Evolutionary conservation across 1,140 invertebrate species (phyloP), one percentile per base, ranked within the genome.

Genomic region (Agrypnia vestita): DNA sequence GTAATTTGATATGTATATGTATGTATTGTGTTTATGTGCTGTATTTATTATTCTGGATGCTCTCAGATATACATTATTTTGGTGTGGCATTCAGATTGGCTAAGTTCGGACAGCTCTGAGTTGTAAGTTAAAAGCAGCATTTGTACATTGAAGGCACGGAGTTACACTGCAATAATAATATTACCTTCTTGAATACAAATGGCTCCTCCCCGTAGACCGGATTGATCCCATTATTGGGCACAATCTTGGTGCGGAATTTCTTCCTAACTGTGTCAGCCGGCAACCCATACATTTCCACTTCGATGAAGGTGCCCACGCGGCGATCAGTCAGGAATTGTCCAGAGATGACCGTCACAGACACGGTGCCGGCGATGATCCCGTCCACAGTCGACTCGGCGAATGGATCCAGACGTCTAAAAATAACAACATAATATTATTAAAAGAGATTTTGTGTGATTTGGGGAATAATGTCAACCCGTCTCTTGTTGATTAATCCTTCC

Each of bases 311-410:
- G 17, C 97, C 97, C 15, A 97, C 95, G 82, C 97, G 93, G 87
- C 97, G 98, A 84, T 99, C 98, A 3, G 96, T 97, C 62, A 99
- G 90, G 89, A 99, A 98, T 90, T 99, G 98, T 0, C 96, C 95
- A 0, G 94, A 95, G 83, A 96, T 91, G 11, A 97, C 96, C 79
- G 95, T 94, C 51, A 99, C 96, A 69, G 95, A 95, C 73, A 99
- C 96, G 9, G 96, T 97, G 13, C 97, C 98, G 13, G 99, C 98
- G 84, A 99, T 99, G 74, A 99, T 99, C 76, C 99, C 99, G 90
- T 99, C 98, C 4, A 99, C 98, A 10, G 97, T 99, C 72, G 97
- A 98, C 89, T 99, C 98, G 0, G 98, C 98, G 87, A 99, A 99
- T 1, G 98, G 98, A 91, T 99, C 98, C 84, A 99, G 94, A 8